Conservation (phyloP, 2,888 invertebrate species). For the Nectonema munidae region DNA sequence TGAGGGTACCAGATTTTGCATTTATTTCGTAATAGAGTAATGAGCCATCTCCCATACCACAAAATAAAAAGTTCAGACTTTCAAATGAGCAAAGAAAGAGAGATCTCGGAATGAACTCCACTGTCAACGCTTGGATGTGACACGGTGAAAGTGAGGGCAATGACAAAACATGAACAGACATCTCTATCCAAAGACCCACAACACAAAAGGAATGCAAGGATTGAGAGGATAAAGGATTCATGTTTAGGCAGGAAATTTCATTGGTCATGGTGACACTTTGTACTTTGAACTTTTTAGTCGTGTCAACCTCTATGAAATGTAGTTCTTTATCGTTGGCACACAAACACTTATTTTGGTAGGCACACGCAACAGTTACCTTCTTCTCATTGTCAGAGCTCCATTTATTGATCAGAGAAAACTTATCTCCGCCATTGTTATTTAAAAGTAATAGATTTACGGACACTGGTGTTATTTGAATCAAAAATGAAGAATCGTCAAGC, state of each 20-base stretch:
- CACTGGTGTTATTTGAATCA: too few species aligned
- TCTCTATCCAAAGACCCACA: constrained; percentile 84
- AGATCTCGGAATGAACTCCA: constrained; percentile 26
- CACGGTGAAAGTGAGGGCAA: constrained; percentile 40
- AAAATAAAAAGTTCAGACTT: background rate
- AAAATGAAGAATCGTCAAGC: too few species aligned
- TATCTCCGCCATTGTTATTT: too few species aligned
- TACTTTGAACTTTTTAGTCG: constrained; percentile 17
- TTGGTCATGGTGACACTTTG: constrained; percentile 36
- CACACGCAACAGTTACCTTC: too few species aligned
- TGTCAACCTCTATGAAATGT: constrained; percentile 41
- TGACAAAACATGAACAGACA: constrained; percentile 50
- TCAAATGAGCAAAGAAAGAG: constrained; percentile 15
- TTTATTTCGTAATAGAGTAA: constrained; percentile 74
- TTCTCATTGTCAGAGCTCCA: background rate
- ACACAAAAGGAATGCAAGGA: constrained; percentile 33
- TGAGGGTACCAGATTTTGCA: constrained; percentile 29
- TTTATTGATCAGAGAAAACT: background rate
- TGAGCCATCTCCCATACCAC: constrained; percentile 73
- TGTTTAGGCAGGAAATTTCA: constrained; percentile 77
- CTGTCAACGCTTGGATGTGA: constrained; percentile 31
- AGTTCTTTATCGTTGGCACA: constrained; percentile 36
- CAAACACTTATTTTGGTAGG: too few species aligned
- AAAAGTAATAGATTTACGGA: too few species aligned
- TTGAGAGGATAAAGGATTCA: constrained; percentile 32